A percentile compares a stretch with the other conserved stretches of the same genome.
Conservation (phyloP, 2,113 vertebrate genomes). For the Eulemur macaco region DNA sequence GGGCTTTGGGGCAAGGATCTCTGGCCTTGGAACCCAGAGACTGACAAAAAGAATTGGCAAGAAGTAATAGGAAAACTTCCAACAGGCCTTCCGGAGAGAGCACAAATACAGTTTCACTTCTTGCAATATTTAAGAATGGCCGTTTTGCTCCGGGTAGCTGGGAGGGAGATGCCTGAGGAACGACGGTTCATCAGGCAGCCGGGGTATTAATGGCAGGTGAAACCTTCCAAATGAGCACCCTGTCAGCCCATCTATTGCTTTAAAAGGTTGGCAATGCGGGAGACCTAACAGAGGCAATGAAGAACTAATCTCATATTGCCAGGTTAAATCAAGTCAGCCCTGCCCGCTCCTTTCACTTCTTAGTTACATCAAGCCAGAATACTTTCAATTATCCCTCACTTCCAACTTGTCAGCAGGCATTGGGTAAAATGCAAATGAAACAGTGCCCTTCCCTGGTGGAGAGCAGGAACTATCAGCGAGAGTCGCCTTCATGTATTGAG, state of each 20-base stretch:
- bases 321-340: conserved; percentile 81
- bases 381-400: conserved; percentile 76
- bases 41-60: conserved; percentile 56
- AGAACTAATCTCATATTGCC: conserved; percentile 79
- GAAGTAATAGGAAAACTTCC: conserved; percentile 42
- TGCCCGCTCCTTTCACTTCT: conserved; percentile 67
- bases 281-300: conserved; percentile 49
- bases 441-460: conserved; percentile 14
- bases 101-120: background rate
- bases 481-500: background rate
- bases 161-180: background rate
- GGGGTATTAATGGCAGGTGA: conserved; percentile 76
- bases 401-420: conserved; percentile 64
- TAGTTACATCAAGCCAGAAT: conserved; percentile 73
- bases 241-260: conserved; percentile 74
- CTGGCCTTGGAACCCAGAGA: conserved; percentile 58
- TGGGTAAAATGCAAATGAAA: conserved; percentile 74
- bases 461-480: background rate
- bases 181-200: conserved; percentile 62
- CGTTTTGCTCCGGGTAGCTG: background rate
- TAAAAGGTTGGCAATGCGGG: conserved; percentile 62
- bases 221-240: conserved; percentile 76
- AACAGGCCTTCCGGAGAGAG: conserved; percentile 50
- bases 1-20: conserved; percentile 32
- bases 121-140: conserved; percentile 46